These are phyloP conservation scores for Drosophila cracens DNA, from an alignment of 2,888 invertebrate genomes.

Conservation along the genomic window DNA sequence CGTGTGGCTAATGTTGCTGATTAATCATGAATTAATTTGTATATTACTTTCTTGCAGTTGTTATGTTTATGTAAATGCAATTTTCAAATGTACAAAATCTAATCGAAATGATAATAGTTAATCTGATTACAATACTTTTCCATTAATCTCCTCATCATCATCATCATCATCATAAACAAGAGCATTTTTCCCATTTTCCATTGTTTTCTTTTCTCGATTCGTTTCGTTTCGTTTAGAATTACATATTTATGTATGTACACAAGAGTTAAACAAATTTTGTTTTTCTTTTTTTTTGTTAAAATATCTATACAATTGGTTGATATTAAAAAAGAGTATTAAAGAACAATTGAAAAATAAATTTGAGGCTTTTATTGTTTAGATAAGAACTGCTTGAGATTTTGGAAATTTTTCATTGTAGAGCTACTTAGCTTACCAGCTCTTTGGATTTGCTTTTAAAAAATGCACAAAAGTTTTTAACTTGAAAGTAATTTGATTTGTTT, in stretches of 20 bases:
- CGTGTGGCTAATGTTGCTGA: constrained; percentile 71
- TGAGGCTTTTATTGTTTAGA: constrained; percentile 25
- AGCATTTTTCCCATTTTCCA: constrained; percentile 25
- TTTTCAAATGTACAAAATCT: constrained; percentile 72
- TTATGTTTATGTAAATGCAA: constrained; percentile 64
- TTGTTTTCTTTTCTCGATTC: not conserved
- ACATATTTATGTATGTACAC: constrained; percentile 41
- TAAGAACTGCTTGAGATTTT: constrained; percentile 53
- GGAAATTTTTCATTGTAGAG: constrained; percentile 47
- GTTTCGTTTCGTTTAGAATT: constrained; percentile 15
- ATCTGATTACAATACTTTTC: constrained; percentile 39
- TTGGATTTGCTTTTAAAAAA: constrained; percentile 41
- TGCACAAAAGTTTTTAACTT: constrained; percentile 42
- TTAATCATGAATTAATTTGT: constrained; percentile 58
- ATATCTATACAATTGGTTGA: constrained; percentile 54
- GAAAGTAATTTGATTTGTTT: constrained; percentile 43
- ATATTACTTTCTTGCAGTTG: constrained; percentile 31
- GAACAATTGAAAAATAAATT: constrained; percentile 28
- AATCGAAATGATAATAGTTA: constrained; percentile 59
- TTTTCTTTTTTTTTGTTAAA: constrained; percentile 12
- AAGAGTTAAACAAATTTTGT: constrained; percentile 45
- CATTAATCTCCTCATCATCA: constrained; percentile 23
- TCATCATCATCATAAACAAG: constrained; percentile 37
- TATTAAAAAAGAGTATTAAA: constrained; percentile 38
- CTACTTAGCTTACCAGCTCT: constrained; percentile 40